Evolutionary conservation across 30 jellyfish, hydroid and myxozoan genomes (phyloP), one percentile per base, ranked within the genome.

Genomic region (Nemopilema nomurai): DNA sequence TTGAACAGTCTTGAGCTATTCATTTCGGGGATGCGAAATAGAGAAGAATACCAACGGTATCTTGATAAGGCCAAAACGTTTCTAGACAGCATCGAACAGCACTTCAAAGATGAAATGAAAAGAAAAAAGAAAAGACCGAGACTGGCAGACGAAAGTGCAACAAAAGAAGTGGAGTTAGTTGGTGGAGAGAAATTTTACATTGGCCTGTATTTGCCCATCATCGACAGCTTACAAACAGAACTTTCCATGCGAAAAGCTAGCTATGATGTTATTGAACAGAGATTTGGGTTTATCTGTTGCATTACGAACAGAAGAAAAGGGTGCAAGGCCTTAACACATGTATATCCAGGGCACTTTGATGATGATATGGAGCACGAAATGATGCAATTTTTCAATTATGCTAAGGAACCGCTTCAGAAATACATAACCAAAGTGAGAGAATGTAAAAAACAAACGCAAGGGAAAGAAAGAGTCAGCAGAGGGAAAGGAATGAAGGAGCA

Each of bases 71-170:
- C 92, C 29, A 70, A 52, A 83, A 51, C 86, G 51, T 83, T 83
- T 49, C 52, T 76, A 32, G 81, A 83, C 28, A 80, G 82, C 67
- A 80, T 82, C 33, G 67, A 80, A 24, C 92, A 83, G 86, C 71
- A 69, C 52, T 83, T 70, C 92, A 83, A 68, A 83, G 92, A 71
- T 49, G 92, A 83, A 74, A 49, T 73, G 77, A 82, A 74, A 74
- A 83, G 86, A 78, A 83, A 83, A 83, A 83, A 67, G 52, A 83
- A 72, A 62, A 83, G 92, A 83, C 67, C 70, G 66, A 71, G 62
- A 69, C 72, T 24, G 66, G 73, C 50, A 50, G 41, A 73, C 51
- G 72, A 73, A 57, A 73, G 69, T 25, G 83, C 19, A 73, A 73
- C 83, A 18, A 73, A 16, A 23, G 83, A 57, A 73, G 83, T 73